Percentiles rank a stretch among this genome's conserved stretches.
phyloP scores from a whole-genome alignment of 2,113 vertebrate species.

The Hepsetus odoe region DNA sequence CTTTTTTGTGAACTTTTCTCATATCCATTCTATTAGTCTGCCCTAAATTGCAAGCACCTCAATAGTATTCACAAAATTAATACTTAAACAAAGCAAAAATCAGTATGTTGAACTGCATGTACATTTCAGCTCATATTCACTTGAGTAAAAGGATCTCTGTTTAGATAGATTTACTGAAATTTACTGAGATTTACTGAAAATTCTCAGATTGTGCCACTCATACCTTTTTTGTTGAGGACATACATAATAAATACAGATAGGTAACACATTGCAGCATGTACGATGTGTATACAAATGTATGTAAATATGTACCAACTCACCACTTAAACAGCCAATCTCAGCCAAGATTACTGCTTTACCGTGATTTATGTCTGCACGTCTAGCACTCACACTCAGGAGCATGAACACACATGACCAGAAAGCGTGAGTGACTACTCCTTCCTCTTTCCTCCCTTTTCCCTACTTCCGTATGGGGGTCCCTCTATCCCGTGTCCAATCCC shows the following conservation, averaged over 20 bases:
- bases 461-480: conserved; percentile 51
- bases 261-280: neutral
- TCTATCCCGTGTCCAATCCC: conserved; percentile 51
- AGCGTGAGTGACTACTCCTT: conserved; percentile 46
- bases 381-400: conserved; percentile 13
- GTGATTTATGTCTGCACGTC: conserved; percentile 19
- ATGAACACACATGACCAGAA: conserved; percentile 43
- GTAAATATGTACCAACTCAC: neutral
- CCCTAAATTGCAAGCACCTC: neutral
- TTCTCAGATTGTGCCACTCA: neutral
- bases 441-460: conserved; percentile 43
- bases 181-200: neutral
- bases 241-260: neutral
- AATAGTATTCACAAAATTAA: neutral
- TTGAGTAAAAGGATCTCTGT: neutral
- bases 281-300: neutral
- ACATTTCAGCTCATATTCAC: neutral
- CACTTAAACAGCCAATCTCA: neutral
- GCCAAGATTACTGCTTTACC: neutral
- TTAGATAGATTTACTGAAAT: neutral
- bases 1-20: too few relatives aligned
- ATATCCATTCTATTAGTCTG: too few relatives aligned
- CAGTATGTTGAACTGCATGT: neutral
- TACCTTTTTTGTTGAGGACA: neutral
- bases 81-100: neutral